Base-by-base conservation (phyloP, 2,888 invertebrate genomes). In the Strigamia maritima region DNA sequence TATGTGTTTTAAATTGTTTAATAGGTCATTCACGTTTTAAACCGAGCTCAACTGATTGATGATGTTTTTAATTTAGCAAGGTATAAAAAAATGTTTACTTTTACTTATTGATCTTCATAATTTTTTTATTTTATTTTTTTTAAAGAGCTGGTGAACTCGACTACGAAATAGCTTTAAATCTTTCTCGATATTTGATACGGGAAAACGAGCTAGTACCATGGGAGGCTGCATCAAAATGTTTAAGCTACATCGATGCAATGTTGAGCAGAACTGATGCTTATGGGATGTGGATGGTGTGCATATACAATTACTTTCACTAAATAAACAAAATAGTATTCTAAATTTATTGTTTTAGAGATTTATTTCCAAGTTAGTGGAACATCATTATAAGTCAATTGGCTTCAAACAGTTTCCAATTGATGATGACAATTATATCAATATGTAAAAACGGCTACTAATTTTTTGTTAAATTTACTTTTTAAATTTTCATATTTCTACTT, bases 191-290 rank as follows among this genome's bases (percentile, higher is more conserved):
- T 85, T 88, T 97, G 82, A 87, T 86, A 0, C 89, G 90, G 49
- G 93, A 93, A 85, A 88, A 89, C 7, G 93, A 94, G 83, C 94
- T 93, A 87, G 92, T 93, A 0, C 94, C 94, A 0, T 95, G 95
- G 95, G 90, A 91, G 0, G 92, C 93, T 0, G 93, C 93, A 0
- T 88, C 94, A 0, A 89, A 89, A 80, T 93, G 93, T 84, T 88
- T 94, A 24, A 54, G 8, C 22, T 81, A 78, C 35, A 14, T 81
- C 26, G 80, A 79, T 26, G 14, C 44, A 12, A 80, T 79, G 77
- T 49, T 80, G 54, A 77, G 54, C 26, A 35, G 35, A 26, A 80
- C 80, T 28, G 28, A 54, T 16, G 65, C 49, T n/a, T 80, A 80
- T 76, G 80, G 80, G 28, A 24, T 74, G 22, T 80, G 80, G 80